Conservation (phyloP, 37 sponge, comb jelly and placozoan species). For the Corticium candelabrum region DNA sequence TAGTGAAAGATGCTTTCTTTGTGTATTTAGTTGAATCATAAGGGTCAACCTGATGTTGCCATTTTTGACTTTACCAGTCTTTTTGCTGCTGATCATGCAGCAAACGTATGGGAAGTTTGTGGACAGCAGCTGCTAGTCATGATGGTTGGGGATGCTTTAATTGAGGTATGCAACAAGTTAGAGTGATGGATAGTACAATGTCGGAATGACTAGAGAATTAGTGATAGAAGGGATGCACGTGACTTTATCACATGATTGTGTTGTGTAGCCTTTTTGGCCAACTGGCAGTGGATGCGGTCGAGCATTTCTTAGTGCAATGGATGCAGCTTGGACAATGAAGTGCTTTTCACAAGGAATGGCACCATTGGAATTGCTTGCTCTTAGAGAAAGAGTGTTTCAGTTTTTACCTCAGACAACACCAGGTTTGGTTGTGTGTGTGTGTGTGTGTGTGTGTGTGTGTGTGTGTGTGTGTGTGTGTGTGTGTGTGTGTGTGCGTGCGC, state of each 20-base stretch:
- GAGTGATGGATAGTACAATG: background rate
- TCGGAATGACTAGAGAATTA: no score
- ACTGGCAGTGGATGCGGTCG: slow-evolving; percentile 87
- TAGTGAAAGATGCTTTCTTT: background rate
- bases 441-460: slow-evolving; percentile 11
- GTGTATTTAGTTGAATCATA: slow-evolving; percentile 6
- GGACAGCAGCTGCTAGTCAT: slow-evolving; percentile 63
- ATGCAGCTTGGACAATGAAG: slow-evolving; percentile 87
- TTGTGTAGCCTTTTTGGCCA: slow-evolving; percentile 92
- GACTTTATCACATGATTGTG: background rate
- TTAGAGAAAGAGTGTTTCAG: slow-evolving; percentile 75
- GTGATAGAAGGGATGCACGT: background rate
- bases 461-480: background rate
- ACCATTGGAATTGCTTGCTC: slow-evolving; percentile 57
- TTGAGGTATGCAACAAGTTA: slow-evolving; percentile 53
- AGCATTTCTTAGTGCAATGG: slow-evolving; percentile 87
- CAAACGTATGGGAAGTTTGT: slow-evolving; percentile 38
- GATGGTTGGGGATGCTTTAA: slow-evolving; percentile 81
- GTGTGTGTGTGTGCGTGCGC: no score
- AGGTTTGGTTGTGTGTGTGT: slow-evolving; percentile 32
- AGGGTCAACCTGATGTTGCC: slow-evolving; percentile 68
- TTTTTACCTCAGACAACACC: slow-evolving; percentile 90
- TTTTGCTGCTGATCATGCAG: slow-evolving; percentile 80
- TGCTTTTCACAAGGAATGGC: slow-evolving; percentile 35
- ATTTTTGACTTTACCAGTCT: slow-evolving; percentile 96